Base-by-base conservation (phyloP, 1,140 invertebrate genomes). In the Sitobion miscanthi region DNA sequence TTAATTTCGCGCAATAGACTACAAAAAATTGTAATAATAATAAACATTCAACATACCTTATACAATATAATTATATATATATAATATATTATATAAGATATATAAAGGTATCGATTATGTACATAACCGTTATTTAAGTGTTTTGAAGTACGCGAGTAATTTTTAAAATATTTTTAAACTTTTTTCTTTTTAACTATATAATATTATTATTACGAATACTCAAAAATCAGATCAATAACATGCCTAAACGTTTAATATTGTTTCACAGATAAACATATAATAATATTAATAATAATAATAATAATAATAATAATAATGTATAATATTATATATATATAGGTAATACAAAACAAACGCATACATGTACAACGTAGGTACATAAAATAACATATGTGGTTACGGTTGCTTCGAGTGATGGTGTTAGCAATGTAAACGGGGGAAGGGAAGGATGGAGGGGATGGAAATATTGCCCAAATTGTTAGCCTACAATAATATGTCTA, bases 11-110 rank as follows among this genome's bases (percentile, higher is more conserved):
- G 4, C 30, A n/a, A 49, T 87, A 87, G 85, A 49, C 85, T 87
- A 87, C 85, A 49, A n/a, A 69, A 69, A 69, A 47, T 87, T 30
- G 35, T 90, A 90, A 90, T 90, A 54, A 57, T 90, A 90, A 38
- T 90, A 57, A 87, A 23, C 35, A 54, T 52, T 30, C 20, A 62
- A 90, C 54, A 90, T 38, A 90, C 52, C 35, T 57, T 25, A 83
- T 85, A 85, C 21, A 85, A 82, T 85, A 42, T 85, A 85, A 23
- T 23, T 23, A 85, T 83, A 38, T 35, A 38, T 35, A 47, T 9
- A 47, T 47, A 47, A 47, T 47, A 47, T 47, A 47, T 8, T 47
- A 47, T 83, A 42, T 83, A 83, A 35, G n/a, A 35, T 42, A 83
- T 83, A 42, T 85, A 42, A 45, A 85, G 82, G 82, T 42, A 85